Base-by-base conservation (phyloP, 2,113 vertebrate genomes). In the Paratilapia polleni region DNA sequence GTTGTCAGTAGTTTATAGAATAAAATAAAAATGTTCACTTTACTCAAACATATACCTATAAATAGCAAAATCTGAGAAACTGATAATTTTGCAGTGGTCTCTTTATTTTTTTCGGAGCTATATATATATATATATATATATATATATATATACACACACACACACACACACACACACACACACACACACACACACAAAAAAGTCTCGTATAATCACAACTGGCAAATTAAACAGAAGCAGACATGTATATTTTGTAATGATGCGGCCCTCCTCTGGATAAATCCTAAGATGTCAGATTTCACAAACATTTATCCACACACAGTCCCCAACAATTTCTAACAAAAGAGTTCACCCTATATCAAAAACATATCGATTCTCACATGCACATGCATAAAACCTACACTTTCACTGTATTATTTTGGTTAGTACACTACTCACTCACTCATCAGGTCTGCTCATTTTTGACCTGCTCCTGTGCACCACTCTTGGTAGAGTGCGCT, bases 291-390 rank as follows among this genome's bases (percentile, higher is more conserved):
- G 14, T 68, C 38, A 68, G 38, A 68, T 11, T 43, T 43, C 63
- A 43, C 1, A 31, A 31, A 31, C 28, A 0, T 15, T 47, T 68
- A 47, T 43, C 24, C 9, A 20, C n/a, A 43, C 43, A 49, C 14
- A 66, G 63, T 66, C 43, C 63, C 63, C 38, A 43, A 14, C n/a
- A 66, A 24, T n/a, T 43, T 66, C 38, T 43, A 66, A 66, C n/a
- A 43, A 8, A 66, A 24, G 38, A 24, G n/a, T 64, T 22, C 5
- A 12, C 62, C 36, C 22, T 22, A 64, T 64, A 7, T 64, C 34
- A 22, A 64, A 64, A 64, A 11, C 20, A 66, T n/a, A n/a, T n/a
- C n/a, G n/a, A n/a, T n/a, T 20, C 43, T 66, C 13, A 41, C 38
- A 24, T 41, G 62, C 5, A 24, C 3, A 64, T 41, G 38, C n/a